A percentile compares a stretch with the other conserved stretches of the same genome.
Conservation (phyloP, 1,140 invertebrate genomes). For the Ephestia elutella region DNA sequence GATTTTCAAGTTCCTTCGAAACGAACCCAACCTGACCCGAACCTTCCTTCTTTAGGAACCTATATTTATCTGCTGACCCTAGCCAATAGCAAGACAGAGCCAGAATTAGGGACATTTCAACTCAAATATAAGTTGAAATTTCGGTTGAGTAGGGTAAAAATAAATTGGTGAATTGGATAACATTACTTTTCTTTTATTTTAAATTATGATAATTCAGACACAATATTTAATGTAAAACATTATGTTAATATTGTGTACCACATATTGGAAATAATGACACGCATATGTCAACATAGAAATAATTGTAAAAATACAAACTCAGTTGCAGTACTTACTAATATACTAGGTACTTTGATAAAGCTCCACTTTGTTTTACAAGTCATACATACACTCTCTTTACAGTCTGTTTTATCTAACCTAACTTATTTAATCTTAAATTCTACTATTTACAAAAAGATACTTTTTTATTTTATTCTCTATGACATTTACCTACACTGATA, state of each 20-base stretch:
- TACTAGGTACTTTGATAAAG: constrained; percentile 73
- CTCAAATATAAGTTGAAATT: not conserved
- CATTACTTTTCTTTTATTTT: constrained; percentile 63
- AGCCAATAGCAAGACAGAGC: not conserved
- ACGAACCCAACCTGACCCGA: no score
- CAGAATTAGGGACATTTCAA: no score
- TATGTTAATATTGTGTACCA: constrained; percentile 57
- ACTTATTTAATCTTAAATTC: constrained; percentile 33
- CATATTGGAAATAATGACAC: constrained; percentile 59
- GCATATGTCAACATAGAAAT: constrained; percentile 55
- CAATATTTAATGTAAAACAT: constrained; percentile 54
- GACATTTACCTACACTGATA: constrained; percentile 70
- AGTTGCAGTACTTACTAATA: constrained; percentile 62
- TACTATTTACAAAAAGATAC: constrained; percentile 66
- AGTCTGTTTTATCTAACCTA: constrained; percentile 57
- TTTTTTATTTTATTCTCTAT: constrained; percentile 52
- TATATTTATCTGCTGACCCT: no score
- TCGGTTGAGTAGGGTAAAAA: not conserved
- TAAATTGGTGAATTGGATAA: constrained; percentile 31
- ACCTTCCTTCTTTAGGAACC: no score
- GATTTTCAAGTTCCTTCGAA: no score
- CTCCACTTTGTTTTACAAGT: constrained; percentile 74
- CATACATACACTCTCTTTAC: constrained; percentile 70
- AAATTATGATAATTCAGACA: constrained; percentile 64
- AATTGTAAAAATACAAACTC: constrained; percentile 73